A percentile compares a stretch with the other conserved stretches of the same genome.
These are phyloP conservation scores for Phataginus tricuspis DNA, from an alignment of 2,797 vertebrate genomes.

Conservation along the genomic window DNA sequence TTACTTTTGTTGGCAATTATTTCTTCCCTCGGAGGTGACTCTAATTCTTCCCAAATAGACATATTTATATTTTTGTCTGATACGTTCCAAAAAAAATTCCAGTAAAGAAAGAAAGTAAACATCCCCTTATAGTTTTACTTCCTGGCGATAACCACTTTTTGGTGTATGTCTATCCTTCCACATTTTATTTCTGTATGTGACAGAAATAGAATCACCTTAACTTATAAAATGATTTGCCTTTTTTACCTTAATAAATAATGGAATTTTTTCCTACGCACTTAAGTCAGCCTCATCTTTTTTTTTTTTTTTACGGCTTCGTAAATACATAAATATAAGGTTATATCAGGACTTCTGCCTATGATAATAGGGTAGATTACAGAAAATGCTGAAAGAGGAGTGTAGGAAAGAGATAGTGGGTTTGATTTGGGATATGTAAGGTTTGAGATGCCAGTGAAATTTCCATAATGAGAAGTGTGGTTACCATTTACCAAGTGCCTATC, in stretches of 20 bases:
- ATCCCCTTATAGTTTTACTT: neutral
- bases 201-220: neutral
- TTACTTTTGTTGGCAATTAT: neutral
- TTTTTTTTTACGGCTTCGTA: neutral
- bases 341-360: neutral
- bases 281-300: neutral
- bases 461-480: neutral
- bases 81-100: neutral
- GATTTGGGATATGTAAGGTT: neutral
- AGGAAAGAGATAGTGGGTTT: neutral
- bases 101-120: neutral
- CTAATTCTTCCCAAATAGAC: neutral
- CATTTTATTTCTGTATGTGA: neutral
- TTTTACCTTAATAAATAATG: neutral
- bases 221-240: neutral
- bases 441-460: neutral
- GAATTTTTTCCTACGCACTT: neutral
- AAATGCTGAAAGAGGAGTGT: neutral
- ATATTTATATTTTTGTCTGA: neutral
- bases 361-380: neutral
- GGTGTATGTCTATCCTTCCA: neutral
- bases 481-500: neutral
- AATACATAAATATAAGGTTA: neutral
- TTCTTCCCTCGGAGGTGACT: neutral
- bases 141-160: neutral